phyloP scores from a whole-genome alignment of 2,797 vertebrate species.

The Chelmon rostratus region DNA sequence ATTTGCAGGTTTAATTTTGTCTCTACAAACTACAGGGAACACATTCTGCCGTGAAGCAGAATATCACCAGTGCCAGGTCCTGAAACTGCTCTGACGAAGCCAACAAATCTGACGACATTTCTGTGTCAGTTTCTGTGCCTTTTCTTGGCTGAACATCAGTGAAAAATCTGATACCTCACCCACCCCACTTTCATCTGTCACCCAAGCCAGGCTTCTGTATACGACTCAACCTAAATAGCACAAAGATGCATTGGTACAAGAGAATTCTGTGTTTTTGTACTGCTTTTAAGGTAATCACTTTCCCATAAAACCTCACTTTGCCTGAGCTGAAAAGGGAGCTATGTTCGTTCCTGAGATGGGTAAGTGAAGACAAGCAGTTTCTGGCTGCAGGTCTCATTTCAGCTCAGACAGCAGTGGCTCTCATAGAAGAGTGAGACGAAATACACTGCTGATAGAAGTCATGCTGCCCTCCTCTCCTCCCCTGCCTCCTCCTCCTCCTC shows the following conservation, averaged over 20 bases:
- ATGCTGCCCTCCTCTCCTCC: slow-evolving; percentile 43
- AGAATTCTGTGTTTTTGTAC: slow-evolving; percentile 32
- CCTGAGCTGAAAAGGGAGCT: slow-evolving; percentile 1
- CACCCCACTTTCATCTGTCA: slow-evolving; percentile 55
- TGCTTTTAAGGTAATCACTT: slow-evolving; percentile 44
- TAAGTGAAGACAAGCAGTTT: slow-evolving; percentile 40
- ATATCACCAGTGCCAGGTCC: slow-evolving; percentile 8
- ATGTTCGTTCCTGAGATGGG: slow-evolving; percentile 23
- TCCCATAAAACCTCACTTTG: slow-evolving; percentile 26
- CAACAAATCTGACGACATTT: slow-evolving; percentile 44
- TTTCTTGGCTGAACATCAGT: slow-evolving; percentile 58
- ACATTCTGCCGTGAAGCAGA: neutral
- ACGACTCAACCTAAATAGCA: slow-evolving; percentile 52
- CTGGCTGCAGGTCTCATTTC: slow-evolving; percentile 42
- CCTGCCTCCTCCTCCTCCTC: slow-evolving; percentile 10
- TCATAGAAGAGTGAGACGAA: slow-evolving; percentile 44
- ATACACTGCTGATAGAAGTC: slow-evolving; percentile 56
- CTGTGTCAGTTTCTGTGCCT: slow-evolving; percentile 36
- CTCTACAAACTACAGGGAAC: slow-evolving; percentile 22
- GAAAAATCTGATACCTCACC: slow-evolving; percentile 46
- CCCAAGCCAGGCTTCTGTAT: slow-evolving; percentile 49
- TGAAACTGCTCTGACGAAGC: slow-evolving; percentile 9
- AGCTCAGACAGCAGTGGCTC: slow-evolving; percentile 31
- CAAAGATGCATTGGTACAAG: slow-evolving; percentile 27
- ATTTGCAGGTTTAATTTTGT: slow-evolving; percentile 30